These are phyloP conservation scores for Drosophila affinis DNA, from an alignment of 2,888 invertebrate genomes.

Conservation along the genomic window DNA sequence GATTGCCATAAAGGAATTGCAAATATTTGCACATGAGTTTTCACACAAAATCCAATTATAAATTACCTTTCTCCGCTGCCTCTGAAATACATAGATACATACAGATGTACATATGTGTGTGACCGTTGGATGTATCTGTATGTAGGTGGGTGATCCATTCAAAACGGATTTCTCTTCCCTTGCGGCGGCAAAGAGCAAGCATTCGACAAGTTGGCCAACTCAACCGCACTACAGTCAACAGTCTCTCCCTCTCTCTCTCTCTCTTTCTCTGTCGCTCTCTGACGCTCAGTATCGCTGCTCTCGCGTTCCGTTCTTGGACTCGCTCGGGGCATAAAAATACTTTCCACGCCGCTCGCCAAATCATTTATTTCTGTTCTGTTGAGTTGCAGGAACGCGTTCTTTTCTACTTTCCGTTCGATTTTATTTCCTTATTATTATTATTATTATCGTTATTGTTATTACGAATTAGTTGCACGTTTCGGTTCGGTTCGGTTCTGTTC, in stretches of 20 bases:
- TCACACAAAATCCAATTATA: constrained; percentile 40
- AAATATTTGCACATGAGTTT: neutral
- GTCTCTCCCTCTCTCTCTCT: constrained; percentile 10
- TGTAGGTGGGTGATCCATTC: constrained; percentile 33
- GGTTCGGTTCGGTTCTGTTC: constrained; percentile 63
- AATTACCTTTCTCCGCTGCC: constrained; percentile 33
- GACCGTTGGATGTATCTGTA: constrained; percentile 7
- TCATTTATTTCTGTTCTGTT: constrained; percentile 84
- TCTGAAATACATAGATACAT: neutral
- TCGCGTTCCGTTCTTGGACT: constrained; percentile 26
- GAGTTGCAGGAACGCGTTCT: constrained; percentile 83
- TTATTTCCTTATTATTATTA: constrained; percentile 83
- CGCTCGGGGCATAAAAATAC: constrained; percentile 70
- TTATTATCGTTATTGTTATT: constrained; percentile 67
- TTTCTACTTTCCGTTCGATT: constrained; percentile 84
- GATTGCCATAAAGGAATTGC: constrained; percentile 8
- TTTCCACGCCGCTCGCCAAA: constrained; percentile 67
- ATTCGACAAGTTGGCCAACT: constrained; percentile 27
- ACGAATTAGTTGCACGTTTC: constrained; percentile 61
- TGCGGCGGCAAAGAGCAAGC: constrained; percentile 15
- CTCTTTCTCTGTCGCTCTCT: constrained; percentile 3
- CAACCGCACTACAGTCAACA: constrained; percentile 2
- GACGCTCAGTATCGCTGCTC: neutral
- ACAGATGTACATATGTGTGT: neutral
- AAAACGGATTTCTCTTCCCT: constrained; percentile 28